A percentile compares a stretch with the other conserved stretches of the same genome.
phyloP scores from a whole-genome alignment of 2,113 vertebrate genomes.

The Dolichallabes microphthalmus region DNA sequence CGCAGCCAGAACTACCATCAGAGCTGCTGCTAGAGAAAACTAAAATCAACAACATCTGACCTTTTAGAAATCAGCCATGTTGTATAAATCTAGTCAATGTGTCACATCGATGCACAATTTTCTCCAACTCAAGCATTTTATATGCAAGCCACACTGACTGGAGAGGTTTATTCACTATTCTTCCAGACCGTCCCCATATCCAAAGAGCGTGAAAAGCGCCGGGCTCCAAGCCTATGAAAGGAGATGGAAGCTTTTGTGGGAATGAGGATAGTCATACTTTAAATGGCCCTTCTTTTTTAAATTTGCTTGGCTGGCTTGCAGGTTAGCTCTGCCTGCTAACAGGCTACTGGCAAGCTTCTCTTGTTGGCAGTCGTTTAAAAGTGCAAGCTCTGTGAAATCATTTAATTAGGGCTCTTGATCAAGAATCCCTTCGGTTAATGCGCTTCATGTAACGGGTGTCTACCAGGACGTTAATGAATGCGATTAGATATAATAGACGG shows the following conservation, averaged over 20 bases:
- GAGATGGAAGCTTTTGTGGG: conserved; percentile 5
- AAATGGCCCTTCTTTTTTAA: conserved; percentile 11
- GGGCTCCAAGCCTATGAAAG: not conserved
- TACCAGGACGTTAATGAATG: not conserved
- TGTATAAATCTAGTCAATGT: not conserved
- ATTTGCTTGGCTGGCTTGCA: conserved; percentile 40
- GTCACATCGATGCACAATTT: not conserved
- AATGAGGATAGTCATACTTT: conserved; percentile 28
- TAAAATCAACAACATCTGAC: not conserved
- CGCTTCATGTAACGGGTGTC: not conserved
- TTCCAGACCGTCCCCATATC: not conserved
- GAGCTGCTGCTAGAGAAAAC: not conserved
- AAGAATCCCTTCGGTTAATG: not conserved
- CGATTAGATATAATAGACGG: not conserved
- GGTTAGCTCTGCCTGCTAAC: conserved; percentile 8
- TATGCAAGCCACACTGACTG: not conserved
- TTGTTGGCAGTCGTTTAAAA: conserved; percentile 7
- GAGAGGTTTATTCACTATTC: not conserved
- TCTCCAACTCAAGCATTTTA: not conserved
- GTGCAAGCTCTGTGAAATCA: conserved; percentile 5
- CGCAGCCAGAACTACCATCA: not conserved
- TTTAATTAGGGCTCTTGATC: conserved; percentile 24
- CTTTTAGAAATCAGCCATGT: not conserved
- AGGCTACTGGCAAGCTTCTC: not conserved
- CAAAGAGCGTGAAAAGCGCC: not conserved